Percentiles rank a stretch among this genome's conserved stretches.
Evolutionary conservation across 2,888 invertebrate species (phyloP).

Genomic region (Phanerotoma sp.): DNA sequence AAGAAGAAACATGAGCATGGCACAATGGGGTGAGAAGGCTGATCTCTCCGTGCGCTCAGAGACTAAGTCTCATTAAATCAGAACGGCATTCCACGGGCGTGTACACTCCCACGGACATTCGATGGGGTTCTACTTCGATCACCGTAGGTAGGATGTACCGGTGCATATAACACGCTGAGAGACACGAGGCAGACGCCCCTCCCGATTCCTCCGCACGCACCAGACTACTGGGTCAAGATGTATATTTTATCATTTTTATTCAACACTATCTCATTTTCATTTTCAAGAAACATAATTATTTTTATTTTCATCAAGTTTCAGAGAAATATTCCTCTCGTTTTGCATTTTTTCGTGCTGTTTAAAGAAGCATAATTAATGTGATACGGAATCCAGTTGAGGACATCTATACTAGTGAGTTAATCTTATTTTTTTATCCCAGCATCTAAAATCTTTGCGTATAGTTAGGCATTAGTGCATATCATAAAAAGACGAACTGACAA

Average conservation of each 20-base stretch:
- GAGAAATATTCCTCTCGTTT: too few relatives aligned
- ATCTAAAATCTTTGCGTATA: too few relatives aligned
- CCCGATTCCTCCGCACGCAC: constrained; percentile 6
- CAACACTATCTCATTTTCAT: neutral
- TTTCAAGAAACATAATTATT: too few relatives aligned
- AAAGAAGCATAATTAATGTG: too few relatives aligned
- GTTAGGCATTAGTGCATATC: too few relatives aligned
- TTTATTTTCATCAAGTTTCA: too few relatives aligned
- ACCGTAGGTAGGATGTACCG: constrained; percentile 51
- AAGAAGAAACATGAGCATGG: constrained; percentile 11
- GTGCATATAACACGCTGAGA: constrained; percentile 55
- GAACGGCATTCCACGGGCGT: constrained; percentile 57
- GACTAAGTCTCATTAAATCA: constrained; percentile 52
- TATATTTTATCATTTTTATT: neutral
- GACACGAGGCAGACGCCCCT: constrained; percentile 46
- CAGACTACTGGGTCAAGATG: neutral
- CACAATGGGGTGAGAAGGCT: constrained; percentile 2
- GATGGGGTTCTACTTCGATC: constrained; percentile 56
- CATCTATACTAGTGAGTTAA: too few relatives aligned
- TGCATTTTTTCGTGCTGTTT: too few relatives aligned
- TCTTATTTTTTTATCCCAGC: too few relatives aligned
- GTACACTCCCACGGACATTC: constrained; percentile 58
- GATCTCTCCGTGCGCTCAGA: constrained; percentile 18
- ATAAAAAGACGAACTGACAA: too few relatives aligned
- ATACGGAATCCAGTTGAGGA: too few relatives aligned